phyloP scores from a whole-genome alignment of 2,113 vertebrate species.

The Perca schrenkii region DNA sequence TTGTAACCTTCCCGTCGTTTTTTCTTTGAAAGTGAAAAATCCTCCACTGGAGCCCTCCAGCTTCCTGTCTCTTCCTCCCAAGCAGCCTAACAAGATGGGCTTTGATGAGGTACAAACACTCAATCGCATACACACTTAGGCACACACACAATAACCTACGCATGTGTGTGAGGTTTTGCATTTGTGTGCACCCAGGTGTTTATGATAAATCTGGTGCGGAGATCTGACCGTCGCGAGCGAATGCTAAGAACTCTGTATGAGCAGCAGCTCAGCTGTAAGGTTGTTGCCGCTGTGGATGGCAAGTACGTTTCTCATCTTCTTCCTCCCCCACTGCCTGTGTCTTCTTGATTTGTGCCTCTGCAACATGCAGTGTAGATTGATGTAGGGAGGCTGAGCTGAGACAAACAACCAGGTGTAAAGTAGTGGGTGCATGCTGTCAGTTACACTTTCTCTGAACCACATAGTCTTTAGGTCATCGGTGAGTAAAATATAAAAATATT shows the following conservation, averaged over 20 bases:
- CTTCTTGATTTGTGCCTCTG: slow-evolving; percentile 42
- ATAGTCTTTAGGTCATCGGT: neutral
- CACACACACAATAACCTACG: slow-evolving; percentile 10
- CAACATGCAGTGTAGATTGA: slow-evolving; percentile 43
- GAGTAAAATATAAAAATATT: neutral
- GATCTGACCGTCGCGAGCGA: slow-evolving; percentile 87
- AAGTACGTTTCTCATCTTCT: slow-evolving; percentile 85
- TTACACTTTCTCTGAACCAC: slow-evolving; percentile 26
- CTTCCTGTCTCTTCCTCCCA: slow-evolving; percentile 81
- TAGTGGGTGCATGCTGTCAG: slow-evolving; percentile 20
- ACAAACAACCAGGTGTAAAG: slow-evolving; percentile 54
- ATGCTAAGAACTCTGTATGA: slow-evolving; percentile 87
- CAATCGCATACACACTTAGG: slow-evolving; percentile 7
- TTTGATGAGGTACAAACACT: slow-evolving; percentile 88
- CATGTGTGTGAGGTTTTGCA: slow-evolving; percentile 26
- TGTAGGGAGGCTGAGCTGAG: slow-evolving; percentile 45
- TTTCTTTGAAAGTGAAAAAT: slow-evolving; percentile 83
- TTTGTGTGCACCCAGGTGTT: slow-evolving; percentile 73
- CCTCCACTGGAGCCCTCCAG: slow-evolving; percentile 85
- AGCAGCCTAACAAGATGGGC: slow-evolving; percentile 88
- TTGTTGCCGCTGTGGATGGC: slow-evolving; percentile 91
- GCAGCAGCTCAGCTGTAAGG: slow-evolving; percentile 87
- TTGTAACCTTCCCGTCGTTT: slow-evolving; percentile 39
- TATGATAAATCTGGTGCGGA: slow-evolving; percentile 90
- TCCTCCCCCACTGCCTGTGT: slow-evolving; percentile 37